A percentile compares a stretch with the other conserved stretches of the same genome.
Evolutionary conservation across 2,888 invertebrate genomes (phyloP).

Genomic region (Zele albiditarsus): DNA sequence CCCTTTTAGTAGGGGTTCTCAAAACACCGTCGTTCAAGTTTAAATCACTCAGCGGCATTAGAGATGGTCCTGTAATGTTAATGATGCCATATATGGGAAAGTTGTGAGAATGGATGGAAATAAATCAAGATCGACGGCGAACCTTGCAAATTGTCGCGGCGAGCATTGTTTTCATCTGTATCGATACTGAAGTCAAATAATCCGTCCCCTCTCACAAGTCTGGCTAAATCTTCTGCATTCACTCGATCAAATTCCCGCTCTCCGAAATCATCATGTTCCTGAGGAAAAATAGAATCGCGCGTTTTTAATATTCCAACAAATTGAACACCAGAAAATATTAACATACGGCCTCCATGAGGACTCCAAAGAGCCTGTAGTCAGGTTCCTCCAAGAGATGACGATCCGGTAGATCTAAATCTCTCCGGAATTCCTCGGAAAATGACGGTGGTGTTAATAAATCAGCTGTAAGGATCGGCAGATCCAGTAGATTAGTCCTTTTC

Average conservation of each 20-base stretch:
- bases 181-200: neutral
- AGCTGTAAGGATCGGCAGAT: neutral
- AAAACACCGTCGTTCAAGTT: neutral
- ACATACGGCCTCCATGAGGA: too few relatives aligned
- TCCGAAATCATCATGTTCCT: neutral
- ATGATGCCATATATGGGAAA: neutral
- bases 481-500: neutral
- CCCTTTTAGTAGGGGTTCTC: constrained; percentile 39
- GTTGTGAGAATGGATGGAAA: neutral
- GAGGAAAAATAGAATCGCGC: neutral
- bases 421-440: neutral
- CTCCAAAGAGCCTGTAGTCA: too few relatives aligned
- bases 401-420: neutral
- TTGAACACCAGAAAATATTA: too few relatives aligned
- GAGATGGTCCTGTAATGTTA: neutral
- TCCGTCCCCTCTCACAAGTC: too few relatives aligned
- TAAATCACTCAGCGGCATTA: neutral
- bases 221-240: neutral
- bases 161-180: neutral
- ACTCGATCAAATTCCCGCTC: neutral
- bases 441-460: neutral
- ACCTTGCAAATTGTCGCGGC: neutral
- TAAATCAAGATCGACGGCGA: neutral
- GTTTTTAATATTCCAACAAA: too few relatives aligned
- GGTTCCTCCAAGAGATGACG: neutral